Evolutionary conservation across 1,140 invertebrate species (phyloP).

Genomic region (Bombus breviceps): DNA sequence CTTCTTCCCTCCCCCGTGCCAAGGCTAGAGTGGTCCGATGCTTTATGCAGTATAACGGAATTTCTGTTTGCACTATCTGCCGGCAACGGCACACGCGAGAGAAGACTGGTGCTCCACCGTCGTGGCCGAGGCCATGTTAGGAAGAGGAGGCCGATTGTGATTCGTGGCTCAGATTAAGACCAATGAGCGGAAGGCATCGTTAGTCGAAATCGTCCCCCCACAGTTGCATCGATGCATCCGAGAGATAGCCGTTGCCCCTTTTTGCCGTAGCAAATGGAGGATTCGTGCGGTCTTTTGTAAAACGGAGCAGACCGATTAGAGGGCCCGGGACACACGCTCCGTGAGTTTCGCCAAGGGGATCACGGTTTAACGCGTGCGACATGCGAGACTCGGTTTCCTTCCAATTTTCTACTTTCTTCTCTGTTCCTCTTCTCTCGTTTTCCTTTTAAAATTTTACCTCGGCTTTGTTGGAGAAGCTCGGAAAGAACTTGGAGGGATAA

Average conservation of each 20-base stretch:
- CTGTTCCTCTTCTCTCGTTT: background rate
- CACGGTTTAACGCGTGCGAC: background rate
- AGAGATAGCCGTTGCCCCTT: conserved; percentile 40
- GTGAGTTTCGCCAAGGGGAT: background rate
- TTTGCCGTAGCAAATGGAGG: conserved; percentile 24
- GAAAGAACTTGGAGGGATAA: background rate
- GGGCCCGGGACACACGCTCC: background rate
- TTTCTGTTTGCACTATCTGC: conserved; percentile 69
- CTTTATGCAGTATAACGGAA: conserved; percentile 72
- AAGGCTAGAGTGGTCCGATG: conserved; percentile 46
- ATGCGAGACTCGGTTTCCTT: background rate
- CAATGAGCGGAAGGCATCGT: conserved; percentile 55
- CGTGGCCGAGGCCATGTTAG: conserved; percentile 45
- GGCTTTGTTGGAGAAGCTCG: background rate
- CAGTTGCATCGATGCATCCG: conserved; percentile 52
- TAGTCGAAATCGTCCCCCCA: conserved; percentile 52
- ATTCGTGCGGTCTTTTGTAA: conserved; percentile 37
- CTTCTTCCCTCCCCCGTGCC: conserved; percentile 14
- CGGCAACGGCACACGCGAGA: conserved; percentile 55
- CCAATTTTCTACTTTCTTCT: background rate
- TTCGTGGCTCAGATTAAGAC: conserved; percentile 58
- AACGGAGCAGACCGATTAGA: conserved; percentile 12
- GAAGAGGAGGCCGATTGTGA: conserved; percentile 46
- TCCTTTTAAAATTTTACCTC: background rate
- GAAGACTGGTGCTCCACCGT: conserved; percentile 9